Evolutionary conservation across 2,113 vertebrate species (phyloP).

Genomic region (Psettodes erumei): DNA sequence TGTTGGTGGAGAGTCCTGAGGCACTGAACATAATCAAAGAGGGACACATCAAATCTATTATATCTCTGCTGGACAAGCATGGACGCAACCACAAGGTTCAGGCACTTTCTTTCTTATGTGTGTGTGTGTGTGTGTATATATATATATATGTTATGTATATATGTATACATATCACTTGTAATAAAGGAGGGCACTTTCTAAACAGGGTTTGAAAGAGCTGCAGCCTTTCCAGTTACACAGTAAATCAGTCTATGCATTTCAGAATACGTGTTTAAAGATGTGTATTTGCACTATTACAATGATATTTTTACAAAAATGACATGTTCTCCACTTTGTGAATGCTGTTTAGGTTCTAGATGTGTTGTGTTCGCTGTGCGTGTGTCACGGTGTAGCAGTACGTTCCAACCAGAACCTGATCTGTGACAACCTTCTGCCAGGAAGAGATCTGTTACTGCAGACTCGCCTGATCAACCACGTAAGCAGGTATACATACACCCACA

Average conservation of each 20-base stretch:
- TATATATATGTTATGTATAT: neutral
- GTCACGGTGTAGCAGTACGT: slow-evolving; percentile 94
- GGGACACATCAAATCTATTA: slow-evolving; percentile 97
- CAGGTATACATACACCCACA: slow-evolving; percentile 83
- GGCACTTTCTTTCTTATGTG: neutral
- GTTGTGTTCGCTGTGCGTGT: slow-evolving; percentile 95
- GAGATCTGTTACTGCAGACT: slow-evolving; percentile 93
- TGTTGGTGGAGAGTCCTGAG: slow-evolving; percentile 96
- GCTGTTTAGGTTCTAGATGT: slow-evolving; percentile 92
- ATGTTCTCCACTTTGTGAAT: slow-evolving; percentile 27
- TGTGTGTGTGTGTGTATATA: no score
- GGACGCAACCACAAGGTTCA: slow-evolving; percentile 96
- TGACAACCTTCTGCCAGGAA: slow-evolving; percentile 94
- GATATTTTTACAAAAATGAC: neutral
- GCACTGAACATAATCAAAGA: slow-evolving; percentile 98
- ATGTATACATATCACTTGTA: neutral
- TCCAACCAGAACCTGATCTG: slow-evolving; percentile 98
- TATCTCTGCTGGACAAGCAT: slow-evolving; percentile 95
- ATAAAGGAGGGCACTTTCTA: neutral
- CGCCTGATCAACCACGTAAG: slow-evolving; percentile 94
- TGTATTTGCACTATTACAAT: neutral
- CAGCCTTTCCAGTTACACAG: neutral
- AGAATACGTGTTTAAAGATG: neutral
- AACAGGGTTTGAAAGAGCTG: neutral
- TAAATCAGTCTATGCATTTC: neutral